phyloP scores from a whole-genome alignment of 35 echinoderm and acorn worm species.

The Heliocidaris tuberculata region DNA sequence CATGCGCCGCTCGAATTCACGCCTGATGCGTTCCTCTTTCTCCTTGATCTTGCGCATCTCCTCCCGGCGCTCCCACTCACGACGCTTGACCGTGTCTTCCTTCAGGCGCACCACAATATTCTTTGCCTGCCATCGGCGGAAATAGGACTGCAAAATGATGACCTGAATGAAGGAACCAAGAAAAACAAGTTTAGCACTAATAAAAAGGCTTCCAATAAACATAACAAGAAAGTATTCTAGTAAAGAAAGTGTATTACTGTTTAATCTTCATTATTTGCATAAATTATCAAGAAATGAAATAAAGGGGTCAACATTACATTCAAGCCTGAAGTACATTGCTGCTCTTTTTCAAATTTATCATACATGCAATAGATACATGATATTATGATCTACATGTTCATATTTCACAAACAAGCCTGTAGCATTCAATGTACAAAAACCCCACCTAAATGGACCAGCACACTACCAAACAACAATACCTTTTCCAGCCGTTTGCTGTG shows the following conservation, averaged over 20 bases:
- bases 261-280: not conserved
- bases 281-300: not conserved
- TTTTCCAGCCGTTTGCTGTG: slow-evolving; percentile 80
- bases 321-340: not conserved
- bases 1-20: slow-evolving; percentile 94
- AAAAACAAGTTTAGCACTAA: not conserved
- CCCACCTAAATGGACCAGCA: not conserved
- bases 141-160: slow-evolving; percentile 95
- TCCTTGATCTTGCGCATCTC: slow-evolving; percentile 97
- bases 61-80: slow-evolving; percentile 92
- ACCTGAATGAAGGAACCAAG: slow-evolving; percentile 57
- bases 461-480: slow-evolving; percentile 53
- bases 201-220: not conserved
- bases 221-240: not conserved
- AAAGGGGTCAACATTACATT: not conserved
- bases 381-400: not conserved
- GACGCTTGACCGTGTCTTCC: slow-evolving; percentile 70
- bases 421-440: not conserved
- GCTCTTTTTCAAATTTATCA: not conserved
- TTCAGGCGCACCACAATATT: slow-evolving; percentile 66
- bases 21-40: slow-evolving; percentile 92
- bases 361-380: not conserved
- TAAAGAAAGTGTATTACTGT: not conserved
- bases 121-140: slow-evolving; percentile 92
- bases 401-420: not conserved